phyloP scores from a whole-genome alignment of 2,888 invertebrate genomes.

The Trissonchulus sp. region DNA sequence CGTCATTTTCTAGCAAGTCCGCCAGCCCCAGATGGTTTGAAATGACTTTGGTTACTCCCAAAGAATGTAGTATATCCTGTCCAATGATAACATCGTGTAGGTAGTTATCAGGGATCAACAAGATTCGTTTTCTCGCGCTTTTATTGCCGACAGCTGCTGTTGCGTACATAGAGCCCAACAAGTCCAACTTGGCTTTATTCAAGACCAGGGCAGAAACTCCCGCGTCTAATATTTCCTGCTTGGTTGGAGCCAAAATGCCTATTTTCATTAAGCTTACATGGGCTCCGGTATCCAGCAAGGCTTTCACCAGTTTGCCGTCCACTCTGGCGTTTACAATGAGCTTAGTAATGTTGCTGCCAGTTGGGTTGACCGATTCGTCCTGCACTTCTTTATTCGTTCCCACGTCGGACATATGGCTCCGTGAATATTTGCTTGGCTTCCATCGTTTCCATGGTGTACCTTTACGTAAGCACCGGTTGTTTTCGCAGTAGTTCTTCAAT shows the following conservation, averaged over 20 bases:
- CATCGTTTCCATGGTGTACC: neutral
- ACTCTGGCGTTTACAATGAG: neutral
- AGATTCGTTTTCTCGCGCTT: neutral
- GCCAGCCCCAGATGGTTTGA: conserved; percentile 1
- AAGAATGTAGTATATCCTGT: neutral
- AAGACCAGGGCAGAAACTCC: neutral
- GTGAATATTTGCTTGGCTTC: neutral
- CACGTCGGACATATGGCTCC: neutral
- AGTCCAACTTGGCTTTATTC: conserved; percentile 10
- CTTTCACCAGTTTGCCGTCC: neutral
- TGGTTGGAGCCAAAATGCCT: neutral
- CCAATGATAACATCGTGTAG: neutral
- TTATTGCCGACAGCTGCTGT: neutral
- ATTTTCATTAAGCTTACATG: neutral
- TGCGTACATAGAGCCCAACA: neutral
- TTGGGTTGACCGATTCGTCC: too few relatives aligned
- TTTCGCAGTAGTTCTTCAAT: neutral
- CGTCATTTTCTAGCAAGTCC: neutral
- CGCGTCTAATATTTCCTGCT: neutral
- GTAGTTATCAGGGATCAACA: neutral
- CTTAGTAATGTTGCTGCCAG: too few relatives aligned
- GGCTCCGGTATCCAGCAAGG: neutral
- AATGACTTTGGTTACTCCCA: neutral
- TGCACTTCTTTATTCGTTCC: neutral
- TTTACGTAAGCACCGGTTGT: neutral